Evolutionary conservation across 2,797 vertebrate genomes (phyloP).

Genomic region (Coregonus ussuriensis): DNA sequence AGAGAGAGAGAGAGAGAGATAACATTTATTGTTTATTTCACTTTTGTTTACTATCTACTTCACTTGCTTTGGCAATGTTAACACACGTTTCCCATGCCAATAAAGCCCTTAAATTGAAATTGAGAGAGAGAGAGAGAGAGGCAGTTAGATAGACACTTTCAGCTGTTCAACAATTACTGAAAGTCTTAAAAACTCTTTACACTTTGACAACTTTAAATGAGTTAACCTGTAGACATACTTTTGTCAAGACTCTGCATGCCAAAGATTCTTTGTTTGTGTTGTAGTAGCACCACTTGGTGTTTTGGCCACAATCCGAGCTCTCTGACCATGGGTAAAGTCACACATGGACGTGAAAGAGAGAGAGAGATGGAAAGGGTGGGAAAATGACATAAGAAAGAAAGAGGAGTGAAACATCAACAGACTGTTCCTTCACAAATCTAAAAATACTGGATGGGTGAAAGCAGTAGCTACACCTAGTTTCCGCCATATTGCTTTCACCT

Average conservation of each 20-base stretch:
- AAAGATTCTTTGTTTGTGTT: not conserved
- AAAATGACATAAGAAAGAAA: conserved; percentile 6
- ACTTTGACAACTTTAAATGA: not conserved
- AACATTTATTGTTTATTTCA: no score
- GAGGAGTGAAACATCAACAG: conserved; percentile 3
- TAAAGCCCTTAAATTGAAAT: no score
- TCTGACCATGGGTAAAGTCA: not conserved
- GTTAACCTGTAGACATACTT: no score
- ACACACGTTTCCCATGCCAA: no score
- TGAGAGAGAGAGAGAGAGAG: no score
- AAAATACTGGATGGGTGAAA: not conserved
- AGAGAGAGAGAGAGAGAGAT: no score
- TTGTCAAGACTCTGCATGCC: not conserved
- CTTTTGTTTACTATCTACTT: no score
- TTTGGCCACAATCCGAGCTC: not conserved
- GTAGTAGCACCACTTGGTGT: not conserved
- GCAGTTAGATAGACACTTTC: not conserved
- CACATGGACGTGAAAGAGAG: conserved; percentile 10
- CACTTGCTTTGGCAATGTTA: no score
- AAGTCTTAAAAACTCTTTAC: not conserved
- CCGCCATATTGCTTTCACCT: not conserved
- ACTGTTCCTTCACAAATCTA: not conserved
- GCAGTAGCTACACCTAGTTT: not conserved
- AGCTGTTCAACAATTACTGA: not conserved
- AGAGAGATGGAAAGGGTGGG: conserved; percentile 6